phyloP scores from a whole-genome alignment of 2,888 invertebrate genomes.

The Scaptomyza reducta region DNA sequence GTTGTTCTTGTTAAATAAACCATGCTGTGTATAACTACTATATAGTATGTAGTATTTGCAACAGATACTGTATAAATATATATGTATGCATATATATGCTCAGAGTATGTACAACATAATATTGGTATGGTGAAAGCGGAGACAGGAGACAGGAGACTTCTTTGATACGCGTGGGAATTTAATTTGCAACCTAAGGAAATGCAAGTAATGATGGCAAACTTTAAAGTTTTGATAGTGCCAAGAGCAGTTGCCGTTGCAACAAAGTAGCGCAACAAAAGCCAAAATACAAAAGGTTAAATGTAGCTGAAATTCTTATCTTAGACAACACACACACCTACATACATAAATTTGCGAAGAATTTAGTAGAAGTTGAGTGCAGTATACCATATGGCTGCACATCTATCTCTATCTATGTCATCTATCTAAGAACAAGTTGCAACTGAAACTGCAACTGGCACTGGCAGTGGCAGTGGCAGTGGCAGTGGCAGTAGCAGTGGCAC shows the following conservation, averaged over 20 bases:
- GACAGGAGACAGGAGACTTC: slow-evolving; percentile 14
- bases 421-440: slow-evolving; percentile 29
- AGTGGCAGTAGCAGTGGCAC: slow-evolving; percentile 25
- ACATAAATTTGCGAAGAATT: slow-evolving; percentile 1
- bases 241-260: slow-evolving; percentile 33
- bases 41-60: slow-evolving; percentile 1
- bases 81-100: background rate
- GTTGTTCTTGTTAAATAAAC: slow-evolving; percentile 78
- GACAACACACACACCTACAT: background rate
- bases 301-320: slow-evolving; percentile 23
- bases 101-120: slow-evolving; percentile 1
- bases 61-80: background rate
- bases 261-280: slow-evolving; percentile 20
- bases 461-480: slow-evolving; percentile 19
- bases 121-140: background rate
- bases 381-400: slow-evolving; percentile 19
- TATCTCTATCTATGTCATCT: slow-evolving; percentile 37
- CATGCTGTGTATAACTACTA: slow-evolving; percentile 52
- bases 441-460: slow-evolving; percentile 21
- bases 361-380: background rate
- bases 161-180: slow-evolving; percentile 63
- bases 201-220: slow-evolving; percentile 63
- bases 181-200: slow-evolving; percentile 70
- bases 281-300: slow-evolving; percentile 31
- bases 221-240: slow-evolving; percentile 76